Conservation (phyloP, 2,888 invertebrate genomes). For the Gisinianus flammeolus region DNA sequence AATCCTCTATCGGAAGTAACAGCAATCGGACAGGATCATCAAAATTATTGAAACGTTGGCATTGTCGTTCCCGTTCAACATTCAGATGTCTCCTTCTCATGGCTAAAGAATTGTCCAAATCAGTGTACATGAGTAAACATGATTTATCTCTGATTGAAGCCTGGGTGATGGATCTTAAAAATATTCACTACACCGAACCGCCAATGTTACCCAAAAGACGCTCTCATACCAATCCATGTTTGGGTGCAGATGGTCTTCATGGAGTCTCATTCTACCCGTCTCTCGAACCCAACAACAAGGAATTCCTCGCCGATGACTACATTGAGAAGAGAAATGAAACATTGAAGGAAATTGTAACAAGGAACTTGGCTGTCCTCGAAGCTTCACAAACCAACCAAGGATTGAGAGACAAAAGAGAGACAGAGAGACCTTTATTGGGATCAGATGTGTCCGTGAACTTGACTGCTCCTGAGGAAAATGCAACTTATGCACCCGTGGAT, state of each 20-base stretch:
- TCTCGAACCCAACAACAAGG: conserved; percentile 54
- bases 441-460: conserved; percentile 34
- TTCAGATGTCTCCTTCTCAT: conserved; percentile 59
- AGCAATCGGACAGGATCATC: conserved; percentile 48
- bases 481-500: conserved; percentile 54
- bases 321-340: conserved; percentile 53
- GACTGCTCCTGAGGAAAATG: conserved; percentile 54
- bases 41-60: conserved; percentile 59
- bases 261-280: conserved; percentile 59
- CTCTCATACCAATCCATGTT: conserved; percentile 58
- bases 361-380: conserved; percentile 33
- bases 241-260: conserved; percentile 59
- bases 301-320: conserved; percentile 47
- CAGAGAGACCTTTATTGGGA: conserved; percentile 41
- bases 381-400: conserved; percentile 14
- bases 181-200: conserved; percentile 59
- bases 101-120: conserved; percentile 58
- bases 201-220: conserved; percentile 59
- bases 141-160: conserved; percentile 58
- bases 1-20: not conserved
- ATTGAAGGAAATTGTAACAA: conserved; percentile 45
- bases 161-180: conserved; percentile 59
- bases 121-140: conserved; percentile 55
- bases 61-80: conserved; percentile 59
- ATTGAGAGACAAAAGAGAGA: conserved; percentile 52